Evolutionary conservation across 37 sponge, comb jelly and placozoan species (phyloP).

Genomic region (Axinella damicornis): DNA sequence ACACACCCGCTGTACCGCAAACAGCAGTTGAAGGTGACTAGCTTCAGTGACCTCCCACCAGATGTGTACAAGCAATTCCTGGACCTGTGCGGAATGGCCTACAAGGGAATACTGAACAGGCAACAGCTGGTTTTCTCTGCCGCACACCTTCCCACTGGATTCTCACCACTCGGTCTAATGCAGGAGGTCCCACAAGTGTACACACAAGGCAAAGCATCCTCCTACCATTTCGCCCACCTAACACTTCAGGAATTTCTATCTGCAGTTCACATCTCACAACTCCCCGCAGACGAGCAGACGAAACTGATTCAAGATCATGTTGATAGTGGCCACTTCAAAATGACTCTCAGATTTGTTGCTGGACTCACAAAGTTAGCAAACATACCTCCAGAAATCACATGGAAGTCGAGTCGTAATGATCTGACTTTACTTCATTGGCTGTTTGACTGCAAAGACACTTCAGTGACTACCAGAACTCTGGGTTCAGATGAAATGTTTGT

Average conservation of each 20-base stretch:
- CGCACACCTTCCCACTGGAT: not conserved
- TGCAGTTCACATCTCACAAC: slow-evolving; percentile 2
- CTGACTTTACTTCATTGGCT: not conserved
- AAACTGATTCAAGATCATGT: no score
- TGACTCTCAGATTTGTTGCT: no score
- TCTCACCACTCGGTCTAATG: slow-evolving; percentile 8
- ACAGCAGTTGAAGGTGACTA: not conserved
- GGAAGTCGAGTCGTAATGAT: no score
- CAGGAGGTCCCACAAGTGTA: not conserved
- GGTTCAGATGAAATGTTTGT: not conserved
- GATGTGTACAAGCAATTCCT: not conserved
- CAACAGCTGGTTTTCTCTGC: not conserved
- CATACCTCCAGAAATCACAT: no score
- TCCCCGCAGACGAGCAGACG: not conserved
- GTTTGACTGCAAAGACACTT: not conserved
- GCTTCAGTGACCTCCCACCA: not conserved
- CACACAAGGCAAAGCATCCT: not conserved
- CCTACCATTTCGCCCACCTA: slow-evolving; percentile 9
- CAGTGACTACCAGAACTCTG: not conserved
- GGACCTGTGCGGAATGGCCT: not conserved
- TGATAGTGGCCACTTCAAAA: no score
- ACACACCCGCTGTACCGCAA: not conserved
- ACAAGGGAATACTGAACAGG: not conserved
- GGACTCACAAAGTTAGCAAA: no score
- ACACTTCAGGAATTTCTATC: slow-evolving; percentile 14